Evolutionary conservation across 2,888 invertebrate genomes (phyloP).

Genomic region (Acheta domesticus): DNA sequence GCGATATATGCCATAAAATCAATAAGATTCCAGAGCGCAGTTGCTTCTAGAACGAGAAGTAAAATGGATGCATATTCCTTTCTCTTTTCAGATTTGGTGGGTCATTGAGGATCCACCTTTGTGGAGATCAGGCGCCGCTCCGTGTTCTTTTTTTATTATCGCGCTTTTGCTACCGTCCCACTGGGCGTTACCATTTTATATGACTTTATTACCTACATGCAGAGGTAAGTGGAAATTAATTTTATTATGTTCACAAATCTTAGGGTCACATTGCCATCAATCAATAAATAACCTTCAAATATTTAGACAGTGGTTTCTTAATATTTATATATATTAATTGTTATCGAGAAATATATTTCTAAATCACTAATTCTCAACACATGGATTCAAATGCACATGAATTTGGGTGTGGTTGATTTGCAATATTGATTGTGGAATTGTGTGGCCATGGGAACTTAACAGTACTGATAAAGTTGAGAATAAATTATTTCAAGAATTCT

Average conservation of each 20-base stretch:
- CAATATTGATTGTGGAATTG: too few species aligned
- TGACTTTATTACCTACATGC: constrained; percentile 88
- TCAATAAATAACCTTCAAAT: too few species aligned
- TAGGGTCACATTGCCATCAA: too few species aligned
- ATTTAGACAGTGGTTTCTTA: too few species aligned
- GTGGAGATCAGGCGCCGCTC: constrained; percentile 32
- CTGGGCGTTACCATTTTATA: constrained; percentile 91
- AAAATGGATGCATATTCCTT: constrained; percentile 31
- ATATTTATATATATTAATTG: too few species aligned
- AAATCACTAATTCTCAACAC: too few species aligned
- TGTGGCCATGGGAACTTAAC: too few species aligned
- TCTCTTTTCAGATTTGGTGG: constrained; percentile 35
- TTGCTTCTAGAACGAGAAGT: constrained; percentile 18
- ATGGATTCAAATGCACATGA: too few species aligned
- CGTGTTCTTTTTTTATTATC: constrained; percentile 33
- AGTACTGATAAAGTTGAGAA: too few species aligned
- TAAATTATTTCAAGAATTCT: too few species aligned
- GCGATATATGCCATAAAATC: constrained; percentile 18
- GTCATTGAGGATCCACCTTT: constrained; percentile 32
- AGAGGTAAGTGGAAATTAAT: constrained; percentile 64
- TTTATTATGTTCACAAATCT: background rate
- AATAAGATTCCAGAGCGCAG: constrained; percentile 10
- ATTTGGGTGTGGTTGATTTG: too few species aligned
- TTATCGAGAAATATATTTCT: too few species aligned
- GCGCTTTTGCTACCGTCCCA: constrained; percentile 60